Base-by-base conservation (phyloP, 2,888 invertebrate species). In the Nomada flava region DNA sequence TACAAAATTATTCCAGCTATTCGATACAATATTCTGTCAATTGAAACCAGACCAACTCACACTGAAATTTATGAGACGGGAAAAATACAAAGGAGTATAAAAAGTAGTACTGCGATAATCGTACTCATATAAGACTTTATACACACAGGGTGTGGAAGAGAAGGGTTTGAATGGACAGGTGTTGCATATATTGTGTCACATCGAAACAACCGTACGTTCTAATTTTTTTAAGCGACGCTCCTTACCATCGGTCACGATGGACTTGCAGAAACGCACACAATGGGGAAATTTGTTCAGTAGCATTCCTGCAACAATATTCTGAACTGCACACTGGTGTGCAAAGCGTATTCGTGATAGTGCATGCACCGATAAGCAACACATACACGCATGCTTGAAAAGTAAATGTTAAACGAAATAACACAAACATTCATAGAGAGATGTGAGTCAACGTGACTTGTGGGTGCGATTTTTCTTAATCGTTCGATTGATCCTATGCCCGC, bases 361-460 rank as follows among this genome's bases (percentile, higher is more conserved):
- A 92, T 92, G 92, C 92, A 91, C 88, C 89, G 86, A 44, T 55
- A 92, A 91, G 91, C 91, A 87, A 89, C 90, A 91, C 86, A 90
- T 87, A 86, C 86, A 88, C 86, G 86, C 91, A 91, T 91, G 91
- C 91, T 90, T 89, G 88, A 92, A 63, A 90, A 89, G 89, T 91
- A 91, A 90, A 86, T 74, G 80, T 75, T 80, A 84, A 26, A 88
- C 76, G 81, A 89, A 84, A 77, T 87, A 85, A 15, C 47, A 88
- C 79, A 74, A 76, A 86, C 88, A 89, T 79, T 79, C 89, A 87
- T 75, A 74, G 79, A 76, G 67, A 76, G 77, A 85, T 29, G 47
- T 47, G 2, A 47, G 68, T 80, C 83, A 74, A 20, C 60, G 59
- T 84, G 69, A 76, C 74, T 75, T 47, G 63, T 7, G 47, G 71